Percentiles rank a stretch among this genome's conserved stretches.
Conservation (phyloP, 2,888 invertebrate genomes). For the Cosmopolites sordidus region DNA sequence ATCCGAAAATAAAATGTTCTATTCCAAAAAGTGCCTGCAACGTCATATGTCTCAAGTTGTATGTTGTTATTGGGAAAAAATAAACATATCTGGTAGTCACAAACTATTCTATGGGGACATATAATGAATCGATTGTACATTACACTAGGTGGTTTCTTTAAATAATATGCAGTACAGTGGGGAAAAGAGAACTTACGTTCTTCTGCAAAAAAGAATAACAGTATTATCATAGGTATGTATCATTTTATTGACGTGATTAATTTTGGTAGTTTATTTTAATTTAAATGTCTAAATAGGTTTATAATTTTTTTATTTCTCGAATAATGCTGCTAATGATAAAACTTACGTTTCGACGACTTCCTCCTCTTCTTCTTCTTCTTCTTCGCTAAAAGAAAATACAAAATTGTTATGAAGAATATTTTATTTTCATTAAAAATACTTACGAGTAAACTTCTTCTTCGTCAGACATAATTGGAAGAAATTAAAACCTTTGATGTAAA, state of each 20-base stretch:
- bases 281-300: no score
- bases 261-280: no score
- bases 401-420: no score
- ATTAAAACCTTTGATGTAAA: slow-evolving; percentile 56
- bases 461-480: slow-evolving; percentile 81
- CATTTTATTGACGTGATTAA: no score
- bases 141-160: slow-evolving; percentile 28
- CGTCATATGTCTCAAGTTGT: no score
- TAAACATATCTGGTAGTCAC: slow-evolving; percentile 10
- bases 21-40: no score
- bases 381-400: slow-evolving; percentile 50
- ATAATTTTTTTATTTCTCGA: no score
- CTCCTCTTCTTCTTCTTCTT: slow-evolving; percentile 73
- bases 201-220: slow-evolving; percentile 36
- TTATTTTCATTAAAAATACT: slow-evolving; percentile 54
- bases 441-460: slow-evolving; percentile 91
- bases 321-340: no score
- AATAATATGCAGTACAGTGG: slow-evolving; percentile 25
- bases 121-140: slow-evolving; percentile 26
- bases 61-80: no score
- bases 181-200: slow-evolving; percentile 36
- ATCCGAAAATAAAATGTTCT: no score
- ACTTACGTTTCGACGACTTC: slow-evolving; percentile 73
- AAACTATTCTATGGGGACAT: slow-evolving; percentile 28
- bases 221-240: slow-evolving; percentile 2